Evolutionary conservation across 2,797 vertebrate species (phyloP).

Genomic region (Gymnopithys bicolor): DNA sequence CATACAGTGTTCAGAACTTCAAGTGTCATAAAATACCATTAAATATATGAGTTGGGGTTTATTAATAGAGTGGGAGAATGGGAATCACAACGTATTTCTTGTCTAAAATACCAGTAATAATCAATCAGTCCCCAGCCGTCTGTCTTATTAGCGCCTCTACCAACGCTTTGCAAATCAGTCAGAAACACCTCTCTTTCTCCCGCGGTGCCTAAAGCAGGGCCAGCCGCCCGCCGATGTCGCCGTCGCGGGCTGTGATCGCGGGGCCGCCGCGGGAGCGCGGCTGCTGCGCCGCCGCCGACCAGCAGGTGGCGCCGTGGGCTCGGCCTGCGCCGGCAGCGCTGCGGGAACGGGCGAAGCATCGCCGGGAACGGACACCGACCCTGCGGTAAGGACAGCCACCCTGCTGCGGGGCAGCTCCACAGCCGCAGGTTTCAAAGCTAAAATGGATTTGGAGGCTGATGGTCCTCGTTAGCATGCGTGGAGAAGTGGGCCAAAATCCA

Average conservation of each 20-base stretch:
- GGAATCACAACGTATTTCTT: rapidly evolving
- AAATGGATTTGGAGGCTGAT: rapidly evolving
- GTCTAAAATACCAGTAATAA: not conserved
- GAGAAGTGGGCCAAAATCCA: not conserved
- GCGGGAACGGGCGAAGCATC: not conserved
- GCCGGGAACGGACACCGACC: not conserved
- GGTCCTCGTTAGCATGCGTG: not conserved
- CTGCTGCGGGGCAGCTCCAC: not conserved
- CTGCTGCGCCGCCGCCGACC: not conserved
- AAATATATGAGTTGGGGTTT: not conserved
- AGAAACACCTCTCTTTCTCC: not conserved
- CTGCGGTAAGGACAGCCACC: too few relatives aligned
- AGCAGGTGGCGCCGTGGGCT: not conserved
- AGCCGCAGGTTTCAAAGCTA: not conserved
- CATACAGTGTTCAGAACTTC: not conserved
- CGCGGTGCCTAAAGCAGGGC: rapidly evolving
- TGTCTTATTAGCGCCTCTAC: not conserved
- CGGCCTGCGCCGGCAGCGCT: not conserved
- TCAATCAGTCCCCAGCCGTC: not conserved
- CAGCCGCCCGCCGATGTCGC: rapidly evolving
- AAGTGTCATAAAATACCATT: rapidly evolving
- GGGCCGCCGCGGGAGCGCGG: too few relatives aligned
- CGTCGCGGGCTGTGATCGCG: too few relatives aligned
- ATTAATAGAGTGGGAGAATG: not conserved
- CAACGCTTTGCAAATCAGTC: not conserved